A percentile compares a stretch with the other conserved stretches of the same genome.
Evolutionary conservation across 2,888 invertebrate species (phyloP).

Genomic region (Fragum whitleyi): DNA sequence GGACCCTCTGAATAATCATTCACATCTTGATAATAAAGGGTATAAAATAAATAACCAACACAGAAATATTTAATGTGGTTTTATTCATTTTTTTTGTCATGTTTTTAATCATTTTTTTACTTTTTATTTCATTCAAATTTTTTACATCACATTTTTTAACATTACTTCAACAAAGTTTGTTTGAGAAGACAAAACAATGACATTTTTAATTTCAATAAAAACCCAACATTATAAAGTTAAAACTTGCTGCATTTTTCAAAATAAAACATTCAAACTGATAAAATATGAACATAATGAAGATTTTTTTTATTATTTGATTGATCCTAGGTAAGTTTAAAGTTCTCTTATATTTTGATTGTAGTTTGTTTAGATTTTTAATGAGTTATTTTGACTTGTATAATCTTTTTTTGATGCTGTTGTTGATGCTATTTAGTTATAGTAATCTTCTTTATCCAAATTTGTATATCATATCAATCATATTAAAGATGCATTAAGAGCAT

Average conservation of each 20-base stretch:
- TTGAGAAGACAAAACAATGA: constrained; percentile 22
- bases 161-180: constrained; percentile 21
- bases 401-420: no score
- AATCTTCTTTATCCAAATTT: no score
- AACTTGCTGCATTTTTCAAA: constrained; percentile 16
- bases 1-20: no score
- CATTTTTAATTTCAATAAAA: constrained; percentile 11
- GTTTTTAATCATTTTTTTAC: constrained; percentile 30
- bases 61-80: constrained; percentile 16
- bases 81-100: constrained; percentile 32
- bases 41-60: neutral
- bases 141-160: constrained; percentile 35
- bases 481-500: no score
- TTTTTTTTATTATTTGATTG: neutral
- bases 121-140: constrained; percentile 35
- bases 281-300: neutral
- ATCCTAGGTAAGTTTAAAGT: neutral
- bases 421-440: no score
- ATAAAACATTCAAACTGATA: neutral
- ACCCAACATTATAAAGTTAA: constrained; percentile 22
- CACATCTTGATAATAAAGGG: no score
- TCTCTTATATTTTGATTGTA: no score
- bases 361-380: no score
- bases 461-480: no score
- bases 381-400: no score